Evolutionary conservation across 2,888 invertebrate genomes (phyloP), one percentile per base, ranked within the genome.

Genomic region (Amblyjoppa fuscipennis): DNA sequence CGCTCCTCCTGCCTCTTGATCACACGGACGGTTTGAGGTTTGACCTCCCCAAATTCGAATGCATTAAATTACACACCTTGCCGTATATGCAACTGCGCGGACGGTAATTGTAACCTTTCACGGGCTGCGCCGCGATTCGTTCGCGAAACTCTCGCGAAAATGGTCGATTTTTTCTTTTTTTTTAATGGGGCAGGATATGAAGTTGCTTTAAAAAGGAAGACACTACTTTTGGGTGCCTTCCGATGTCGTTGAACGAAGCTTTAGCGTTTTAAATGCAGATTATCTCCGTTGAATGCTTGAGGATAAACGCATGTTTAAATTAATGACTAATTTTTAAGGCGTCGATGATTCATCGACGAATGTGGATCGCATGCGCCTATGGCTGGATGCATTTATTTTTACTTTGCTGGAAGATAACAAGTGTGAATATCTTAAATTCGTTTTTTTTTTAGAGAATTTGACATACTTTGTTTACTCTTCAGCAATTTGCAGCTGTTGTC

Each of bases 81-180:
- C 69, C 70, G 49, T 53, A 34, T 68, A 34, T 68, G 61, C 74
- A 53, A 79, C 81, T 85, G 70, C 77, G 78, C 34, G 85, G 79
- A 61, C 71, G 75, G 81, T 88, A 88, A 88, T 88, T 88, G 87
- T 88, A 87, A 88, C 87, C 87, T 88, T 88, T 88, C 88, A 85
- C 11, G 51, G 59, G 69, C 9, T 16, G 9, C 38, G 49, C 71
- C 7, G 79, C 71, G 64, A 53, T 64, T 45, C 49, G 59, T 49
- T 71, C 51, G 53, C 56, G n/a, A 45, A 69, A 53, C 13, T 61
- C 68, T 81, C 53, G 25, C 49, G 70, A 53, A 13, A 1, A 49
- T 49, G 16, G 38, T 53, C 16, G 45, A 64, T 75, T 75, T 45
- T 38, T 20, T 41, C 45, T 9, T 41, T 41, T 41, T 41, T 41